These are phyloP conservation scores for Drosophila micromelanica DNA, from an alignment of 1,140 invertebrate genomes.

Conservation along the genomic window DNA sequence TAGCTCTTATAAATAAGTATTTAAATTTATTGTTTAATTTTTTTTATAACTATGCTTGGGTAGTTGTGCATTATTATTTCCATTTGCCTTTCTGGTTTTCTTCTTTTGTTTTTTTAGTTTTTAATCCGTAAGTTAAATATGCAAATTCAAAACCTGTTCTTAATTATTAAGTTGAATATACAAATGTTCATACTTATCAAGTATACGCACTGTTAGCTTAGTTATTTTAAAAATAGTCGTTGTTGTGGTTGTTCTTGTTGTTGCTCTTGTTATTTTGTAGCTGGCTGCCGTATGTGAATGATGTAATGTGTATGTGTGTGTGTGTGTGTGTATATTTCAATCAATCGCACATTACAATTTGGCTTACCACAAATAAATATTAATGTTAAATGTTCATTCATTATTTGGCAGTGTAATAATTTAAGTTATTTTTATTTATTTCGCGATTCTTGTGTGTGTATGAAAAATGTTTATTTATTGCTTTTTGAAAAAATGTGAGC, in stretches of 20 bases:
- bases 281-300: conserved; percentile 30
- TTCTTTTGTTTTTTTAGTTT: conserved; percentile 14
- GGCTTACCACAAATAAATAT: conserved; percentile 70
- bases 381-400: conserved; percentile 46
- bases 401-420: conserved; percentile 83
- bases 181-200: conserved; percentile 59
- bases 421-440: conserved; percentile 55
- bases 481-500: conserved; percentile 45
- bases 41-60: conserved; percentile 62
- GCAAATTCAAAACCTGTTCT: conserved; percentile 78
- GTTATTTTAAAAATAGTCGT: conserved; percentile 76
- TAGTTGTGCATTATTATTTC: conserved; percentile 72
- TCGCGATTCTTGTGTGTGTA: conserved; percentile 31
- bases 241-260: conserved; percentile 62
- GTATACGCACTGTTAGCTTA: conserved; percentile 75
- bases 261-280: conserved; percentile 35
- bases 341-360: conserved; percentile 48
- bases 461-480: conserved; percentile 56
- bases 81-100: conserved; percentile 52
- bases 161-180: conserved; percentile 74
- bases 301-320: conserved; percentile 30
- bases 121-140: conserved; percentile 63
- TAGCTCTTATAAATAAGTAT: conserved; percentile 55
- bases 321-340: background rate
- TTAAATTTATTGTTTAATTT: conserved; percentile 49